Base-by-base conservation (phyloP, 2,797 vertebrate species). In the Oreortyx pictus region DNA sequence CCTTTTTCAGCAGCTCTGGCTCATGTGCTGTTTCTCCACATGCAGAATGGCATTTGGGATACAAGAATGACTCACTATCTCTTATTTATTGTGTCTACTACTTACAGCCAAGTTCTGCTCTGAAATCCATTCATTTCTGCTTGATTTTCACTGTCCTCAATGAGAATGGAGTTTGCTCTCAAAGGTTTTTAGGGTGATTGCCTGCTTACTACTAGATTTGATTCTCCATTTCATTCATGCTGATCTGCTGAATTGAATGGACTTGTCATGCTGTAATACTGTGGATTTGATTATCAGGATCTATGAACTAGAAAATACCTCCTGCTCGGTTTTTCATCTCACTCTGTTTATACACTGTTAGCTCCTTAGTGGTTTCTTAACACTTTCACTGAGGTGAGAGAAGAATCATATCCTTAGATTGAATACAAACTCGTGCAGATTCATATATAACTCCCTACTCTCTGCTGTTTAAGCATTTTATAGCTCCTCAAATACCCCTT, bases 391-490 rank as follows among this genome's bases (percentile, higher is more conserved):
- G 68, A 68, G 39, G 62, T 85, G 83, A 89, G 65, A 90, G 74
- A 61, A 84, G 62, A 92, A 92, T 71, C 76, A 90, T 85, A 85
- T 73, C 62, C 50, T 93, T 49, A 80, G 54, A 33, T 8, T 75
- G 65, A 78, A 89, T 35, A 89, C 47, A 92, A 90, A 52, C 47
- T 50, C 85, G 39, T 72, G 27, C 70, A 87, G 13, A 24, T 70
- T 94, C 62, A 37, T 29, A 64, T 66, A n/a, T 46, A 87, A 59
- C 62, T 73, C 43, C 57, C n/a, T 41, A 8, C 22, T 52, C 47
- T 86, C 50, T 93, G 66, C 47, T 92, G 52, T 41, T 74, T 82
- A 57, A 80, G 77, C 47, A 70, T 67, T 60, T 65, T 77, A 46
- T 68, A 87, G 18, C 35, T 89, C 62, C 78, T 92, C 60, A 72